Percentiles rank a stretch among this genome's conserved stretches.
Conservation (phyloP, 2,888 invertebrate genomes). For the Erebia palarica region DNA sequence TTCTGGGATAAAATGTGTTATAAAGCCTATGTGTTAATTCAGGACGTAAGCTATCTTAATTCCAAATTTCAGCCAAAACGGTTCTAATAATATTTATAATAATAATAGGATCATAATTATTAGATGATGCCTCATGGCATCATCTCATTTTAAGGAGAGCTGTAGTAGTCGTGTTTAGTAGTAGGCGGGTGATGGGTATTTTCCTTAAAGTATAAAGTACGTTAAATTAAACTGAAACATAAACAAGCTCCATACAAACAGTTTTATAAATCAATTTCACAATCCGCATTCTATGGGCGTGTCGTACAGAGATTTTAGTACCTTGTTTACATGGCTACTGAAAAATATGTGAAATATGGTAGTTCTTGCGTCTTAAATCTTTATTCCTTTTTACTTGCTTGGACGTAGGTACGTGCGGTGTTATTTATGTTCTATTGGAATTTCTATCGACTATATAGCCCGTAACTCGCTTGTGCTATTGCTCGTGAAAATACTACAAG, state of each 20-base stretch:
- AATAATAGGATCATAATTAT: no score
- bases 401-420: conserved; percentile 31
- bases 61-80: no score
- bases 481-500: conserved; percentile 51
- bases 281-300: conserved; percentile 6
- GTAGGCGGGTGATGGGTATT: background rate
- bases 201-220: background rate
- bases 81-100: no score
- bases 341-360: conserved; percentile 23
- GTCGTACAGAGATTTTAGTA: conserved; percentile 8
- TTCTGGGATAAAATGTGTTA: no score
- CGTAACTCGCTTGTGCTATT: conserved; percentile 50
- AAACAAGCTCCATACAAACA: background rate
- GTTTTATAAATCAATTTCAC: conserved; percentile 4
- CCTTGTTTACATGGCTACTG: conserved; percentile 19
- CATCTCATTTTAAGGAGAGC: no score
- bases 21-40: no score
- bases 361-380: conserved; percentile 24
- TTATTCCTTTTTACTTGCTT: conserved; percentile 26
- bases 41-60: no score
- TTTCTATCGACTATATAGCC: conserved; percentile 46
- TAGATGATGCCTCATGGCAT: no score
- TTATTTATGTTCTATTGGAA: conserved; percentile 43
- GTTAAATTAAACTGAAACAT: background rate
- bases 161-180: no score